Evolutionary conservation across 2,797 vertebrate genomes (phyloP), one percentile per base, ranked within the genome.

Genomic region (Pempheris klunzingeri): DNA sequence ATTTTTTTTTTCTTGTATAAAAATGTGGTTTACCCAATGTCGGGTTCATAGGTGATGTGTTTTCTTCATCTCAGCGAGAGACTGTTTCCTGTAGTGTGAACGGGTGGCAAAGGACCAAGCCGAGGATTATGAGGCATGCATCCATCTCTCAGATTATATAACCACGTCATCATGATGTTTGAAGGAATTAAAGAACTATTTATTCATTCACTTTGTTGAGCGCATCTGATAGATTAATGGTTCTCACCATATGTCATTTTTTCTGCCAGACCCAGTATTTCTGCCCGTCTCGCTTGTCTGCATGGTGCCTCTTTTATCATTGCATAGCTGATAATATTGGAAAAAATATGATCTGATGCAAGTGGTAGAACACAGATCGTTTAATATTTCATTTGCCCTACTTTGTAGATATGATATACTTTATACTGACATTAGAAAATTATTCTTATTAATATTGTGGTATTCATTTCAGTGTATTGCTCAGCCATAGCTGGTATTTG

Each of bases 81-180:
- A 67, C 47, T 55, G 14, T 71, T 71, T 53, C 14, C 46, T 52
- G 54, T 54, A 52, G 39, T n/a, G 26, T 0, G 4, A 49, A 43
- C 41, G 11, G 44, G 26, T 20, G 58, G 60, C 52, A 61, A 55
- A 64, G 53, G 44, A 74, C 74, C 43, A 58, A 68, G 36, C 9
- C 0, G 18, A 73, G 71, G 88, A 89, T 92, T 90, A 87, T 58
- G 18, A 80, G 68, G 30, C 30, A 71, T 47, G 71, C 30, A 64
- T 78, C 55, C 63, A 70, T 62, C 78, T 83, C 41, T 60, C n/a
- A 63, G 81, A 85, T 88, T 88, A 88, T 85, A 44, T 87, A 90
- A 90, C 60, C 70, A 66, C 46, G 8, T 83, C 62, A 73, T 82
- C 10, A 2, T 30, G 65, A 83, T 71, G 70, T 68, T 17, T 6